A percentile compares a stretch with the other conserved stretches of the same genome.
phyloP scores from a whole-genome alignment of 2,888 invertebrate genomes.

The Brachyopa scutellaris region DNA sequence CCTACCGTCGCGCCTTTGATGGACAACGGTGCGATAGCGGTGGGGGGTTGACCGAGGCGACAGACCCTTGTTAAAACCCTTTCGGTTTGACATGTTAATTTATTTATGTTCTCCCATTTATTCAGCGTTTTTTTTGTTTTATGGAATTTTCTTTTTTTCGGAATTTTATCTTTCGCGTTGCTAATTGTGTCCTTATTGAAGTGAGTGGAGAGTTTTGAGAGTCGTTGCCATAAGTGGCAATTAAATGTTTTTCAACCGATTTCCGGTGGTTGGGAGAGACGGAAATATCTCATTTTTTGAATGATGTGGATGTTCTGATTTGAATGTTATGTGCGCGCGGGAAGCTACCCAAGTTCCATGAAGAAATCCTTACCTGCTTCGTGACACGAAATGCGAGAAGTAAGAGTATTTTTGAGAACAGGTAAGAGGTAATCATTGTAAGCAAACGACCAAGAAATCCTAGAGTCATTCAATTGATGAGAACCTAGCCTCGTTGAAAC shows the following conservation, averaged over 20 bases:
- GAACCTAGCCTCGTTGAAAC: too few relatives aligned
- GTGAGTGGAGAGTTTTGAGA: background rate
- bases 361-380: too few relatives aligned
- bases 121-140: constrained; percentile 10
- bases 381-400: too few relatives aligned
- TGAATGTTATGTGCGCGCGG: too few relatives aligned
- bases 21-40: constrained; percentile 31
- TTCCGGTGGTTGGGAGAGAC: background rate
- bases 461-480: too few relatives aligned
- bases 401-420: too few relatives aligned
- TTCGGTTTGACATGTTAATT: constrained; percentile 66
- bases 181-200: constrained; percentile 41
- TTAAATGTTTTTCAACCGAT: constrained; percentile 36
- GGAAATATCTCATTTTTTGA: background rate
- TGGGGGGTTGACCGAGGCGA: constrained; percentile 24
- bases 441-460: too few relatives aligned
- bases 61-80: constrained; percentile 43
- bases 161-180: constrained; percentile 6
- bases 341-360: too few relatives aligned
- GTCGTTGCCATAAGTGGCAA: constrained; percentile 35
- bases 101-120: constrained; percentile 54
- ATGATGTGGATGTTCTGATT: too few relatives aligned
- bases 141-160: too few relatives aligned
- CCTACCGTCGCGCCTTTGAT: constrained; percentile 25
- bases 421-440: too few relatives aligned